Base-by-base conservation (phyloP, 2,113 vertebrate species). In the Rhinogobius similis region DNA sequence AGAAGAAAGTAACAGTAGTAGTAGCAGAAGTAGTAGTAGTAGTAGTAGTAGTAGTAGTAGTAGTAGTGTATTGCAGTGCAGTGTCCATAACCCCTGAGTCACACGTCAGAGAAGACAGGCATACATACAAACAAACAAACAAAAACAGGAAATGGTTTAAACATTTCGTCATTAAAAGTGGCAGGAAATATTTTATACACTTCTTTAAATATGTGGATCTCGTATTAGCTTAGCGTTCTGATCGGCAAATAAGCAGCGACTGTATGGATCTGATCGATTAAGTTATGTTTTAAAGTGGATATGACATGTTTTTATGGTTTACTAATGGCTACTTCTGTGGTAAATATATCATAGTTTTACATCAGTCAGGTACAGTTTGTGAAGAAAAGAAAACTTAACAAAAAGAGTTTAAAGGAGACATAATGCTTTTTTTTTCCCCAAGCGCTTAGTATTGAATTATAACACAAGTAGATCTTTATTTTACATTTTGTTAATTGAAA, bases 31-130 rank as follows among this genome's bases (percentile, higher is more conserved):
- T 21, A 50, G 10, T 50, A 52, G 48, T 53, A 10, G 23, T 53
- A 14, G 23, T 26, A 24, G 56, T 77, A 65, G 48, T 21, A 50
- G 10, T 50, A 52, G 48, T 53, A 10, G 23, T 53, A 14, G 23
- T 26, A 24, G 56, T 77, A 65, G n/a, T 87, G 66, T 88, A 95
- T 92, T 89, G 83, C 84, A 93, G 86, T 87, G 85, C 85, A 90
- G 95, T 94, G 76, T 93, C 93, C 95, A 92, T 92, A 95, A 94
- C 89, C 95, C 98, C 98, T 98, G 97, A 99, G 96, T 96, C 95
- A 95, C 93, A 94, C 94, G 94, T 94, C 94, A 84, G 94, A 95
- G 86, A 86, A 94, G 91, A 89, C 90, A 93, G 92, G 93, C 91
- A 92, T 76, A 58, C 55, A 29, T 16, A 88, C 80, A 86, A 80